phyloP scores from a whole-genome alignment of 2,113 vertebrate species.

The Dermatemys mawii region DNA sequence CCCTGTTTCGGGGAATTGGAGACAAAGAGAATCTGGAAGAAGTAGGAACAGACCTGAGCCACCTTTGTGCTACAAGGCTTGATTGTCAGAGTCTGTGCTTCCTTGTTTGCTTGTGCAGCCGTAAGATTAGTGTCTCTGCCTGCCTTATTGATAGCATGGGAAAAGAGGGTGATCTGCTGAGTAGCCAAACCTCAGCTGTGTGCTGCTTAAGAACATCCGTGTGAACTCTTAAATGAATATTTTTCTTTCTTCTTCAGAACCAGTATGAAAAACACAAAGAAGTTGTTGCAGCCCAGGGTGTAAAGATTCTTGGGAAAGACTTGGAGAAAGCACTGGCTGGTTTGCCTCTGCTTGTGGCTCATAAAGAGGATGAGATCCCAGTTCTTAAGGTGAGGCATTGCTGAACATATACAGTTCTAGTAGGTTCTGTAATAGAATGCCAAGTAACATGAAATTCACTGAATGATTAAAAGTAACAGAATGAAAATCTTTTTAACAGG shows the following conservation, averaged over 20 bases:
- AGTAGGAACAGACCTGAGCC: not conserved
- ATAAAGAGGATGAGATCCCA: constrained; percentile 93
- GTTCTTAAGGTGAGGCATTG: constrained; percentile 87
- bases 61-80: not conserved
- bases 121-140: not conserved
- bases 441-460: not conserved
- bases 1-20: not conserved
- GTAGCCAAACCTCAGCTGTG: accelerated
- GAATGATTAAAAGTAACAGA: not conserved
- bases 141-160: not conserved
- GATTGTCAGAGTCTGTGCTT: accelerated
- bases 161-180: not conserved
- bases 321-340: constrained; percentile 96
- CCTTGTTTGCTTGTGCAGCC: not conserved
- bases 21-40: not conserved
- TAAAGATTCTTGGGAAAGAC: constrained; percentile 98
- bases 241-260: constrained; percentile 79
- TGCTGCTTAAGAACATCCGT: not conserved
- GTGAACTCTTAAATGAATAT: not conserved
- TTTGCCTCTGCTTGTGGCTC: constrained; percentile 92
- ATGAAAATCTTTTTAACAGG: not conserved
- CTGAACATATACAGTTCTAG: not conserved
- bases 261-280: constrained; percentile 99
- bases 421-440: not conserved
- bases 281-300: constrained; percentile 92